Evolutionary conservation across 1,140 invertebrate species (phyloP).

Genomic region (Pogonomyrmex californicus): DNA sequence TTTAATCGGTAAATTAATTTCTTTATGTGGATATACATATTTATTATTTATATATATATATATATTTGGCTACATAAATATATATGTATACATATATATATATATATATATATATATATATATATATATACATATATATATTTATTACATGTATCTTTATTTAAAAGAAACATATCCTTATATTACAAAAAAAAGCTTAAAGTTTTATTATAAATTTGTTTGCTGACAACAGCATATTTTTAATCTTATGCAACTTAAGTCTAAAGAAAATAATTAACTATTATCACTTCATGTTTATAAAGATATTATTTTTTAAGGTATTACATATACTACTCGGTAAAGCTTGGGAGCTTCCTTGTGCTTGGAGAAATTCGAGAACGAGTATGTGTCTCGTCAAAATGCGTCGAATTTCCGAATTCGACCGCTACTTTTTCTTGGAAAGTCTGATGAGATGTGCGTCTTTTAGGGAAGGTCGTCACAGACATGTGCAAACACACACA

Average conservation of each 20-base stretch:
- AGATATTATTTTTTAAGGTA: neutral
- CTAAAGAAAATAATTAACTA: neutral
- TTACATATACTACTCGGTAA: neutral
- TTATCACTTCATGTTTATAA: neutral
- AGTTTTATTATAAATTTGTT: neutral
- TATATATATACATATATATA: neutral
- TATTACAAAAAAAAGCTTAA: neutral
- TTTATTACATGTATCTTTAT: no score
- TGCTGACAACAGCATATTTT: neutral
- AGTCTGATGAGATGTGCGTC: constrained; percentile 6
- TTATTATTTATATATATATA: neutral
- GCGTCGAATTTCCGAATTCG: constrained; percentile 23
- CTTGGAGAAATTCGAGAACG: neutral
- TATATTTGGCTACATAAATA: no score
- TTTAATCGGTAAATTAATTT: constrained; percentile 1
- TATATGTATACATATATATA: neutral
- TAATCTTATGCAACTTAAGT: neutral
- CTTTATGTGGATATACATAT: no score
- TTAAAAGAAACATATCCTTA: neutral
- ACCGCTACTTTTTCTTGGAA: constrained; percentile 21
- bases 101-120: no score
- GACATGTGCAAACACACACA: neutral
- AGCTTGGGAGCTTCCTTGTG: neutral
- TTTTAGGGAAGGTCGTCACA: constrained; percentile 42
- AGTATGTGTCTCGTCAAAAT: neutral